Base-by-base conservation (phyloP, 1,140 invertebrate species). In the Leguminivora glycinivorella region DNA sequence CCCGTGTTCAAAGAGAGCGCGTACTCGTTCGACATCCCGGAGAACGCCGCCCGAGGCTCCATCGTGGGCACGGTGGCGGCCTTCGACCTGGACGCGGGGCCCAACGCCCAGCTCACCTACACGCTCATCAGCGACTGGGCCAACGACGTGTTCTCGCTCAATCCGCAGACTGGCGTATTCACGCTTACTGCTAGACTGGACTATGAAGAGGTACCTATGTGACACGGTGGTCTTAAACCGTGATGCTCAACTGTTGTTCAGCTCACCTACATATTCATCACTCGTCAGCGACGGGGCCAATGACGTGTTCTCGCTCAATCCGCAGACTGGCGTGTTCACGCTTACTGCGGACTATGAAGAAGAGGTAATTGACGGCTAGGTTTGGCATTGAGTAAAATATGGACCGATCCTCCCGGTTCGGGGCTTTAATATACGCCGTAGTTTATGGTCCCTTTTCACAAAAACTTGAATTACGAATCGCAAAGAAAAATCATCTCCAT, bases 261-360 rank as follows among this genome's bases (percentile, higher is more conserved):
- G 82, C 92, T 98, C 4, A 96, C 96, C n/a, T 98, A 98, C 91
- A 95, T 95, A 1, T 95, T 98, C 67, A 94, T 98, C 81, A 1
- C 95, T 98, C 67, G 94, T 98, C 81, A 96, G 96, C 63, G 98
- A 99, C 79, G 99, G 98, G 96, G 97, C 96, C 52, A 97, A 98
- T 83, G 97, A 98, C 82, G 96, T 98, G 0, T 99, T 99, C 89
- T 96, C 96, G 0, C 92, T 99, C 66, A 98, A 98, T 92, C 95
- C 96, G 1, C 96, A 96, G 81, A 97, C 95, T 9, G 97, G 97
- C 38, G 94, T 97, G 12, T 97, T 99, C 83, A 98, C 97, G 4
- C 92, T 98, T 9, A 98, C 96, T 1, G 95, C 96, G 60, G 98
- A 99, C 90, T 98, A 98, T 89, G n/a, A n/a, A n/a, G 98, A 99